A percentile compares a stretch with the other conserved stretches of the same genome.
Conservation (phyloP, 2,888 invertebrate species). For the Cetonia aurata region DNA sequence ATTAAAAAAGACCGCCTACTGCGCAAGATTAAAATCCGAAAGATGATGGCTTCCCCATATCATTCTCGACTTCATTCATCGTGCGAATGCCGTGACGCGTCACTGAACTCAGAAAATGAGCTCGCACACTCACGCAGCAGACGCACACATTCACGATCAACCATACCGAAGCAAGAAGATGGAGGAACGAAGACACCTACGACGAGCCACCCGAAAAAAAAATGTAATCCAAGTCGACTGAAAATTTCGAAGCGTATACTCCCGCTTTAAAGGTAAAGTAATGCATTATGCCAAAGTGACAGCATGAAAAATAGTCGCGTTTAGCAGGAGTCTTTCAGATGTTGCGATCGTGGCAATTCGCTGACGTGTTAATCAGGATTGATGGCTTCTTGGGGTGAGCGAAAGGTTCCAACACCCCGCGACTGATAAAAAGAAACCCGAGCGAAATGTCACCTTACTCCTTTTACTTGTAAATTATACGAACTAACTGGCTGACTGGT, state of each 20-base stretch:
- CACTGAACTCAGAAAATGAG: constrained; percentile 49
- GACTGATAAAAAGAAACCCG: constrained; percentile 38
- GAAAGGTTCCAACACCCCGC: constrained; percentile 29
- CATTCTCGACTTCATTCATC: constrained; percentile 49
- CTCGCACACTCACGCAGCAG: constrained; percentile 1
- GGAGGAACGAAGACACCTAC: constrained; percentile 20
- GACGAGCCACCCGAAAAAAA: constrained; percentile 32
- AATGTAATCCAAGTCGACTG: constrained; percentile 26
- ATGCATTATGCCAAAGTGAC: constrained; percentile 59
- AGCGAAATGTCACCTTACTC: constrained; percentile 37
- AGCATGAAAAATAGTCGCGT: constrained; percentile 64
- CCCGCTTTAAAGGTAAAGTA: constrained; percentile 48
- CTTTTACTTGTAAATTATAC: constrained; percentile 38
- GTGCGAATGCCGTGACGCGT: constrained; percentile 48
- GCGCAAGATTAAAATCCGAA: constrained; percentile 48
- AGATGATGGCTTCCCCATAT: constrained; percentile 48
- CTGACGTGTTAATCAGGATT: constrained; percentile 62
- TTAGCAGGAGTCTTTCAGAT: constrained; percentile 55
- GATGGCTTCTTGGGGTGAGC: constrained; percentile 52
- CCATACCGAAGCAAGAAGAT: not conserved
- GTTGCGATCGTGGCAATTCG: constrained; percentile 54
- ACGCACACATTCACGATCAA: constrained; percentile 5
- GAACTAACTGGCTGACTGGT: constrained; percentile 21
- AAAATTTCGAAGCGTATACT: constrained; percentile 24
- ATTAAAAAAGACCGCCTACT: constrained; percentile 48